phyloP scores from a whole-genome alignment of 2,113 vertebrate genomes.

The Pongo abelii region DNA sequence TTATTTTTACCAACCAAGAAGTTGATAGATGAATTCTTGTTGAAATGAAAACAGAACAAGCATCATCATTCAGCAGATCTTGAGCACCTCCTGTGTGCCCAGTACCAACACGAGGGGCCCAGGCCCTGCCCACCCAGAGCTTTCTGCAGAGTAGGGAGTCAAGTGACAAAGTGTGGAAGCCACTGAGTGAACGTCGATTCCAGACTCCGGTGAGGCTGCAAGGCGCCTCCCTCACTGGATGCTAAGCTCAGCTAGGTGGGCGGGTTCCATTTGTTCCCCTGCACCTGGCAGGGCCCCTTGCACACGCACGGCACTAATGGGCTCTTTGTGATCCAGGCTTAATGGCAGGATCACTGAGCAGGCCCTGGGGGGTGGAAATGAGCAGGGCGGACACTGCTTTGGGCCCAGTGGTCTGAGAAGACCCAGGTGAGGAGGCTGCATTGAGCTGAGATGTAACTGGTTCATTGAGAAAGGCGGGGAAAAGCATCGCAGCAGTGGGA shows the following conservation, averaged over 20 bases:
- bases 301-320: too few species aligned
- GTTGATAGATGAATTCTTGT: not conserved
- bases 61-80: accelerated
- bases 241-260: too few species aligned
- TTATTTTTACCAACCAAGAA: not conserved
- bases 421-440: not conserved
- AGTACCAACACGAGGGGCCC: accelerated
- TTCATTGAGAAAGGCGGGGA: not conserved
- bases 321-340: too few species aligned
- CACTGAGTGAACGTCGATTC: accelerated
- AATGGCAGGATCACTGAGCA: too few species aligned
- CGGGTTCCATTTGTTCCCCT: too few species aligned
- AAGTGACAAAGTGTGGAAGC: not conserved
- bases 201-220: accelerated
- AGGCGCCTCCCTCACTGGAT: too few species aligned
- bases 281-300: too few species aligned
- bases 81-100: accelerated
- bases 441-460: not conserved
- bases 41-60: not conserved
- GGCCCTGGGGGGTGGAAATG: not conserved
- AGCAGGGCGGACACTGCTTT: not conserved
- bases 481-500: accelerated
- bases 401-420: not conserved
- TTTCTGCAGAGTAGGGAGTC: accelerated
- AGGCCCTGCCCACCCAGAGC: accelerated